Evolutionary conservation across 2,797 vertebrate genomes (phyloP), one percentile per base, ranked within the genome.

Genomic region (Pelodytes ibericus): DNA sequence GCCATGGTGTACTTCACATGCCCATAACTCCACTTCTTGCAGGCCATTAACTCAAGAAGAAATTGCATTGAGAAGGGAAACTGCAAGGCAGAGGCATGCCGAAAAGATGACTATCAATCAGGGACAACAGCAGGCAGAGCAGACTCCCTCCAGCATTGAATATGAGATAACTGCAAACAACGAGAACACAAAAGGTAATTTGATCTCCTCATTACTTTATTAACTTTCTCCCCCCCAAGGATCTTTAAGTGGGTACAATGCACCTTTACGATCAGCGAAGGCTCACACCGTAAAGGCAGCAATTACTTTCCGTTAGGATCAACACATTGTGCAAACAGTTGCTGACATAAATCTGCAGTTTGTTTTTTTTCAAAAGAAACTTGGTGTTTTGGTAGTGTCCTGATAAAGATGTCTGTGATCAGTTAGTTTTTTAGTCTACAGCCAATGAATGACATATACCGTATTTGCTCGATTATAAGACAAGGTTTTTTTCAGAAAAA

Each of bases 1-100:
- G 51, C 36, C 20, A 25, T 44, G 61, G 4, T 78, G 36, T 56
- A 39, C 29, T 58, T 72, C 10, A 60, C 57, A 72, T 78, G 70
- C 63, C 66, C 67, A 68, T 74, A 71, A 72, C 30, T 68, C 30
- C 20, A 18, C 70, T 79, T 44, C 64, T 68, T 4, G 0, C 53
- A 96, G 97, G 82, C 95, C 94, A 1, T 86, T 99, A 87, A 95
- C 94, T 65, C 94, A 91, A 73, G 95, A 97, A 75, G 95, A 97
- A 87, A 93, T 99, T 8, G 83, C 87, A 20, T 89, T 94, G 84
- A 91, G 97, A 31, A 89, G 92, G 6, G 95, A 96, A 20, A 64
- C 88, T 29, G 96, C 91, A 0, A 87, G 95, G 67, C 92, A 74
- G 82, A 92, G 93, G 71, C 96, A 96, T 0, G 94, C 95, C 0